Base-by-base conservation (phyloP, 2,113 vertebrate species). In the Prunella himalayana region DNA sequence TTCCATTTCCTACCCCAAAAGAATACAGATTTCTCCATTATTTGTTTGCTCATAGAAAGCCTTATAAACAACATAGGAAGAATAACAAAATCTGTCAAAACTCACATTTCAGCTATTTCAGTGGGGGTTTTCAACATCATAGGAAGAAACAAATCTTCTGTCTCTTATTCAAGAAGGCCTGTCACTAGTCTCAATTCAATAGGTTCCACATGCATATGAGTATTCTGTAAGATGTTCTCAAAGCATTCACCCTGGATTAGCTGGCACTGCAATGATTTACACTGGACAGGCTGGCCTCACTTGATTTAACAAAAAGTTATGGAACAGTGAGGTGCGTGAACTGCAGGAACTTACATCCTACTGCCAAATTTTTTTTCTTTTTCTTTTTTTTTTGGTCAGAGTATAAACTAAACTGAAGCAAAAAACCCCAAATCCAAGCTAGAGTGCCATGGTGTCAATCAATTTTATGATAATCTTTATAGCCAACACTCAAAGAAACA, bases 321-420 rank as follows among this genome's bases (percentile, higher is more conserved):
- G 82, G 63, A 65, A 86, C 86, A 70, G 21, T 49, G 61, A 92
- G 42, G 54, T 42, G 11, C 7, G 16, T 66, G 17, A 28, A n/a
- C 60, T 92, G 59, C 21, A 91, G 79, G 51, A 95, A 83, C 77
- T 92, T 79, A 94, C 54, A 91, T 25, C 22, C 39, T 68, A 49
- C 37, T 75, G 51, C 33, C 31, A 71, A 49, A 51, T 75, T 69
- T 86, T 59, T 3, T 4, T 3, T 39, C n/a, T 66, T 72, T 31
- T 24, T 65, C 3, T 17, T 44, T 27, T 33, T 66, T 37, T 50
- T 94, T n/a, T 6, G 0, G 49, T 54, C 63, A 4, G 83, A 87
- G 53, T 24, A 78, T 59, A 94, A 91, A 92, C 68, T 80, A 41
- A 95, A 94, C 42, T 35, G 28, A 96, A 97, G 65, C 7, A 45